Conservation (phyloP, 1,140 invertebrate genomes). For the Neodiprion virginianus region DNA sequence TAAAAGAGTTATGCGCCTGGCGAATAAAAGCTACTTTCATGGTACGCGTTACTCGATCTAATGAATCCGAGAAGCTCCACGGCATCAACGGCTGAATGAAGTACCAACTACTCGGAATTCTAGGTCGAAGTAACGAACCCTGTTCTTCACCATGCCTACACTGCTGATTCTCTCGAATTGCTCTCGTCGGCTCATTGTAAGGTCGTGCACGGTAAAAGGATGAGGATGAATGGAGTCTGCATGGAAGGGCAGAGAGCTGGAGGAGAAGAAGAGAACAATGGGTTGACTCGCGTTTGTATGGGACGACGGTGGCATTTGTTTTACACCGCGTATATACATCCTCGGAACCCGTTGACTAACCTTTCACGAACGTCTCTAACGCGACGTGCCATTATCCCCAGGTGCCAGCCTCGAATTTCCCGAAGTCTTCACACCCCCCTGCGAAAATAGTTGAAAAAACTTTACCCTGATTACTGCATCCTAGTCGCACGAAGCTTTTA, state of each 20-base stretch:
- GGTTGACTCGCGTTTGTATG: constrained; percentile 22
- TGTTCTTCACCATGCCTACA: neutral
- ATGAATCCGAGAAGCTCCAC: too few species aligned
- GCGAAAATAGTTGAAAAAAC: too few species aligned
- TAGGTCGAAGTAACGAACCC: neutral
- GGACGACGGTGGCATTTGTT: constrained; percentile 34
- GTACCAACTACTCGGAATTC: neutral
- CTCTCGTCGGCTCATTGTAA: too few species aligned
- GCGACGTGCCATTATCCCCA: neutral
- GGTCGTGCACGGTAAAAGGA: neutral
- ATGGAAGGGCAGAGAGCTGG: neutral
- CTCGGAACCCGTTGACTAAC: constrained; percentile 22
- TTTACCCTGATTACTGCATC: too few species aligned
- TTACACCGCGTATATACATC: constrained; percentile 21
- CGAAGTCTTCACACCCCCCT: neutral
- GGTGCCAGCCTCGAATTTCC: neutral
- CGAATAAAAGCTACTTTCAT: too few species aligned
- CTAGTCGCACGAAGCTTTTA: too few species aligned
- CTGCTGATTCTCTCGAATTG: too few species aligned
- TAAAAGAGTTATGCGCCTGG: too few species aligned
- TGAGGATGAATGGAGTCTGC: neutral
- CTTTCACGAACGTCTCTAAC: constrained; percentile 25
- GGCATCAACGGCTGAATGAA: too few species aligned
- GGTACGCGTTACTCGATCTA: too few species aligned
- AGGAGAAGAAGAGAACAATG: constrained; percentile 20